These are phyloP conservation scores for Listronotus oregonensis DNA, from an alignment of 1,140 invertebrate genomes.

Conservation along the genomic window DNA sequence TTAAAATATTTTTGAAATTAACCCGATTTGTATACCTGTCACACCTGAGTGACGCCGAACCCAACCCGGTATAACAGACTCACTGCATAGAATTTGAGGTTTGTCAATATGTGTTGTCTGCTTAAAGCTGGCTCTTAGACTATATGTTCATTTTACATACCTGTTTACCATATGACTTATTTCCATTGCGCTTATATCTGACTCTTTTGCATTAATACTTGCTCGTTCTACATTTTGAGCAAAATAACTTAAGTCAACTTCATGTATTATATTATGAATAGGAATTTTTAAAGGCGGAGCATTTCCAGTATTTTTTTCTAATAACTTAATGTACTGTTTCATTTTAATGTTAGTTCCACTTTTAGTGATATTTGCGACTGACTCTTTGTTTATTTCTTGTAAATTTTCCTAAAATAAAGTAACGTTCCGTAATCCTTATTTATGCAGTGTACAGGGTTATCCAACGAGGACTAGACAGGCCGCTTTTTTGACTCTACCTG, in stretches of 20 bases:
- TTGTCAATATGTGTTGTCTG: too few species aligned
- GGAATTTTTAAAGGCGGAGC: conserved; percentile 38
- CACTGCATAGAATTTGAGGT: too few species aligned
- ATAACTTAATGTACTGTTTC: conserved; percentile 28
- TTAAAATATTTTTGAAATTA: too few species aligned
- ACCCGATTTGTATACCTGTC: too few species aligned
- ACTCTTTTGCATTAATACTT: not conserved
- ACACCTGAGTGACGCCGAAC: too few species aligned
- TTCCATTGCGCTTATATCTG: conserved; percentile 1
- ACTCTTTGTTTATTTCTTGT: conserved; percentile 1
- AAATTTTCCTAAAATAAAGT: conserved; percentile 15
- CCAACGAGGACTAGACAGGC: too few species aligned
- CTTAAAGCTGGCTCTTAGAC: too few species aligned
- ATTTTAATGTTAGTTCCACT: conserved; percentile 15
- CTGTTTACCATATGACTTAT: not conserved
- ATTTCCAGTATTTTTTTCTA: conserved; percentile 17
- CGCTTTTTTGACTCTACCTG: too few species aligned
- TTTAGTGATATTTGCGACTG: conserved; percentile 23
- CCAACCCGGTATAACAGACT: too few species aligned
- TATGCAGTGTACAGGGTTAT: too few species aligned
- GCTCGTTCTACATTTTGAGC: conserved; percentile 28
- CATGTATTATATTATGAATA: conserved; percentile 40
- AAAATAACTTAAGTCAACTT: conserved; percentile 41
- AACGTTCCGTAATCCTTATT: too few species aligned
- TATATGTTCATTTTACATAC: too few species aligned